Evolutionary conservation across 2,888 invertebrate genomes (phyloP).

Genomic region (Cheiracanthium punctorium): DNA sequence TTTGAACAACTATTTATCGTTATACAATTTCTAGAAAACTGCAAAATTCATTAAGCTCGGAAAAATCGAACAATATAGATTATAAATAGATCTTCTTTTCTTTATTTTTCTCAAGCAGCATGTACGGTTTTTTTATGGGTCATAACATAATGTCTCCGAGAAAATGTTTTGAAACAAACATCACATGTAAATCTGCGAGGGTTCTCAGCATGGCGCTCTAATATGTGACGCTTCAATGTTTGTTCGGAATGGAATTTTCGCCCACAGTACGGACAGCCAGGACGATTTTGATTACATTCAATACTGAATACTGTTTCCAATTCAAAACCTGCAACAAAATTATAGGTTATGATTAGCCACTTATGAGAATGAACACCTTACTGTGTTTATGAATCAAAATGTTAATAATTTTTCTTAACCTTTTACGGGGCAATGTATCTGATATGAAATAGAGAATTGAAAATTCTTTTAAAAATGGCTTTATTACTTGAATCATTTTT

Average conservation of each 20-base stretch:
- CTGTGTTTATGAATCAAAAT: no score
- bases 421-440: no score
- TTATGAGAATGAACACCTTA: no score
- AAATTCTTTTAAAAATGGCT: no score
- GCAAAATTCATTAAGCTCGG: not conserved
- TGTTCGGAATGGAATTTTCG: conserved; percentile 41
- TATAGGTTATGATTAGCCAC: no score
- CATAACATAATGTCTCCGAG: conserved; percentile 45
- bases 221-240: conserved; percentile 50
- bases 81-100: no score
- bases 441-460: no score
- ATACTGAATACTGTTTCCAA: not conserved
- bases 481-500: no score
- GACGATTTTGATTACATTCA: not conserved
- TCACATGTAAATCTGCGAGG: conserved; percentile 53
- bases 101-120: not conserved
- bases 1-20: no score
- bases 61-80: not conserved
- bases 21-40: no score
- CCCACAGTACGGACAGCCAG: conserved; percentile 41
- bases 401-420: no score
- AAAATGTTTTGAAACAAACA: conserved; percentile 52
- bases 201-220: conserved; percentile 42
- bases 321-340: not conserved
- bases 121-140: conserved; percentile 51